Evolutionary conservation across 2,888 invertebrate species (phyloP), one percentile per base, ranked within the genome.

Genomic region (Serripes groenlandicus): DNA sequence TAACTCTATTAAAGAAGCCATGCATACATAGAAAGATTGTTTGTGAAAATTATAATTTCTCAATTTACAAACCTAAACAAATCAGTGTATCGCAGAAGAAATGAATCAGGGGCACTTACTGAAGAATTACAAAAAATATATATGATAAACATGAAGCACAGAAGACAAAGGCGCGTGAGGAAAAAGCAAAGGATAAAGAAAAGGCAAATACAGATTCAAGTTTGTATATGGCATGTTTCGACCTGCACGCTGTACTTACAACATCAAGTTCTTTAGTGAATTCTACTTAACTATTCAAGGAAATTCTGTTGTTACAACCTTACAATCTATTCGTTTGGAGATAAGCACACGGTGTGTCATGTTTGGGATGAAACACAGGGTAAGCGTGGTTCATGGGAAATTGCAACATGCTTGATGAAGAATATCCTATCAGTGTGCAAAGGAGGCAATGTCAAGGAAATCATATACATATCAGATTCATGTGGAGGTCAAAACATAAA

Each of bases 401-500:
- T 84, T 23, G 77, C 58, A 62, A 71, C 75, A 1, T 83, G 83
- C 26, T 21, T 79, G 0, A 1, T 69, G 1, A 28, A 23, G 28
- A 76, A 34, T 15, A 52, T 58, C 5, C 28, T 75, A 2, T 75
- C 42, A 9, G 18, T 83, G 1, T 70, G 75, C 11, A 26, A 42
- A 34, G 64, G 18, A 42, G 32, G 18, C 26, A 72, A 64, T 11
- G 18, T 79, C 15, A 56, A 71, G 52, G 79, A 85, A 54, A 28
- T 82, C 3, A 68, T 68, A 28, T 70, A 56, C 28, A 77, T 75
- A 23, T 72, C 72, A 4, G 82, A 83, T 35, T 75, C 71, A 15
- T 82, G 82, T n/a, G 74, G 66, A 23, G 83, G 83, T 30, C 78
- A 83, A 64, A 86, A 81, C 52, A 26, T 78, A 64, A 86, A 83